phyloP scores from a whole-genome alignment of 1,140 invertebrate genomes.

The Philopotamus ludificatus region DNA sequence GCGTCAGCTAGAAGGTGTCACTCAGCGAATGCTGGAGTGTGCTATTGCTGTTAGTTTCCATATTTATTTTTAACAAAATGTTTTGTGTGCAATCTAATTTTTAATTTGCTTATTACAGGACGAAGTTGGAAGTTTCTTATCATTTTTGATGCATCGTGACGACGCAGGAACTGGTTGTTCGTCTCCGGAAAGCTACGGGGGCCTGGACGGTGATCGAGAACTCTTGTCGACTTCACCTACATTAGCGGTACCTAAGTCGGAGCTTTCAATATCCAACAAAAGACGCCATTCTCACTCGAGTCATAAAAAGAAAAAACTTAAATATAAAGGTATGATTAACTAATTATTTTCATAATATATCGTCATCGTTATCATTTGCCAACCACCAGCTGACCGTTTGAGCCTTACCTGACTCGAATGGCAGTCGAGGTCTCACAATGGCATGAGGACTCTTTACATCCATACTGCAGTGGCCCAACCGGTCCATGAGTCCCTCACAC shows the following conservation, averaged over 20 bases:
- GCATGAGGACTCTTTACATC: too few relatives aligned
- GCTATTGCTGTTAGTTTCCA: constrained; percentile 34
- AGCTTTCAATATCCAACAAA: not conserved
- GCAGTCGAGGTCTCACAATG: too few relatives aligned
- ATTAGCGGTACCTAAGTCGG: not conserved
- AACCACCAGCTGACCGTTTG: too few relatives aligned
- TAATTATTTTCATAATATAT: not conserved
- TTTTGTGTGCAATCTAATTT: not conserved
- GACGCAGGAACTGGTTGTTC: constrained; percentile 21
- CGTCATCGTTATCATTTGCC: not conserved
- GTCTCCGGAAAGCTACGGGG: constrained; percentile 30
- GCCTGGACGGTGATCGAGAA: constrained; percentile 11
- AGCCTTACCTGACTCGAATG: too few relatives aligned
- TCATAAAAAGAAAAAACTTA: constrained; percentile 25
- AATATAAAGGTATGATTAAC: constrained; percentile 18
- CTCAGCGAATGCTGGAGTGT: constrained; percentile 39
- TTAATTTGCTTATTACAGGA: constrained; percentile 28
- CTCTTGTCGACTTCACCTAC: not conserved
- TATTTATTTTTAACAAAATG: not conserved
- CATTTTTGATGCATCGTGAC: constrained; percentile 33
- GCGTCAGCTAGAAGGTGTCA: constrained; percentile 37
- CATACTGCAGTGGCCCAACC: too few relatives aligned
- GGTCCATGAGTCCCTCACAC: too few relatives aligned
- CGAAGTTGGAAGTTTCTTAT: constrained; percentile 36
- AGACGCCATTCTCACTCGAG: not conserved